These are phyloP conservation scores for Gisinianus flammeolus DNA, from an alignment of 2,888 invertebrate species.

Conservation along the genomic window DNA sequence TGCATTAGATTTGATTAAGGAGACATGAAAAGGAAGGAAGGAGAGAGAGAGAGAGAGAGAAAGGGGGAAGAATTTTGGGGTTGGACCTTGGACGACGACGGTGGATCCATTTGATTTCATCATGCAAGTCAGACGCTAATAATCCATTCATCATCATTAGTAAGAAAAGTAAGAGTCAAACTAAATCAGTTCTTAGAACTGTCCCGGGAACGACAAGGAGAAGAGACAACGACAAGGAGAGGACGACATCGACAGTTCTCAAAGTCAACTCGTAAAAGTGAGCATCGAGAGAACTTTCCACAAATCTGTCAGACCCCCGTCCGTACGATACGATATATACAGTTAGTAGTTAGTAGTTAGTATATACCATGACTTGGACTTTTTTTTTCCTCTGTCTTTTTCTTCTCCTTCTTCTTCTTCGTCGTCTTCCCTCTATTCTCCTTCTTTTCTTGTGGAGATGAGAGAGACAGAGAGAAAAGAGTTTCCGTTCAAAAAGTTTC, in stretches of 20 bases:
- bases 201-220: constrained; percentile 9
- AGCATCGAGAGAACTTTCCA: background rate
- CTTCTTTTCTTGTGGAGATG: too few relatives aligned
- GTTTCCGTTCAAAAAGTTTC: constrained; percentile 10
- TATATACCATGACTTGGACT: background rate
- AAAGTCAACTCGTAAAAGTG: constrained; percentile 14
- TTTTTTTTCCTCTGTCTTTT: too few relatives aligned
- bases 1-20: constrained; percentile 26
- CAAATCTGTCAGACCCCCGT: background rate
- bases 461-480: constrained; percentile 18
- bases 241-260: constrained; percentile 17
- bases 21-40: constrained; percentile 21
- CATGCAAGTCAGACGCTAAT: constrained; percentile 34
- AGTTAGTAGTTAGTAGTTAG: background rate
- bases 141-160: constrained; percentile 38
- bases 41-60: too few relatives aligned
- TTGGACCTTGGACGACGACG: too few relatives aligned
- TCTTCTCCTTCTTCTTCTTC: too few relatives aligned
- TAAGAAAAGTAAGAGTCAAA: constrained; percentile 5
- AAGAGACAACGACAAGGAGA: background rate
- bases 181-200: constrained; percentile 30
- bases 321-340: too few relatives aligned
- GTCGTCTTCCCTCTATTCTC: too few relatives aligned
- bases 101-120: constrained; percentile 38
- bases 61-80: too few relatives aligned